Conservation (phyloP, 2,797 vertebrate species). For the Dryobates pubescens region DNA sequence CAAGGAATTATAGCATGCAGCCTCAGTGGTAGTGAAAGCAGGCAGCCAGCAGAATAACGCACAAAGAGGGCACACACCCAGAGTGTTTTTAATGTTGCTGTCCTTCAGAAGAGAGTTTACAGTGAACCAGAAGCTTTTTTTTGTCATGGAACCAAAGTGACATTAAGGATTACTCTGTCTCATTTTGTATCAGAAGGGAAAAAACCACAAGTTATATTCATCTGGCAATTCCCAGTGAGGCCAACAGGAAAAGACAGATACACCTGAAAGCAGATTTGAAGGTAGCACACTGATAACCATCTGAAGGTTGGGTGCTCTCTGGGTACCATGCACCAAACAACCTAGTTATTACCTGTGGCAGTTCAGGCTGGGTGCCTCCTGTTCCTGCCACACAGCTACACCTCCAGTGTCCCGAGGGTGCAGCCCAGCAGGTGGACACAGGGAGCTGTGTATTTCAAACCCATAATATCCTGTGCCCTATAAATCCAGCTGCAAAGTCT, state of each 20-base stretch:
- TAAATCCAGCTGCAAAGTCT: no score
- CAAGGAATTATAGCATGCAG: not conserved
- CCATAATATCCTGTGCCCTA: no score
- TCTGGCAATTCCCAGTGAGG: not conserved
- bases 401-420: no score
- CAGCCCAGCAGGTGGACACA: no score
- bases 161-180: not conserved
- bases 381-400: no score
- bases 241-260: not conserved
- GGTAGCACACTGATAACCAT: rapidly evolving
- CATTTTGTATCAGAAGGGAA: not conserved
- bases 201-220: not conserved
- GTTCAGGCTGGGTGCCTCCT: no score
- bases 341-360: not conserved
- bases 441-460: no score
- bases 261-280: not conserved
- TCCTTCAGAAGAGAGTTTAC: not conserved
- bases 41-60: not conserved
- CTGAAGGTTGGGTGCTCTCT: not conserved
- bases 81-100: not conserved
- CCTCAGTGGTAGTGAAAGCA: not conserved
- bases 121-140: not conserved
- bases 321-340: not conserved
- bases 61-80: not conserved
- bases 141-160: not conserved